These are phyloP conservation scores for Archilochus colubris DNA, from an alignment of 2,113 vertebrate genomes.

Conservation along the genomic window DNA sequence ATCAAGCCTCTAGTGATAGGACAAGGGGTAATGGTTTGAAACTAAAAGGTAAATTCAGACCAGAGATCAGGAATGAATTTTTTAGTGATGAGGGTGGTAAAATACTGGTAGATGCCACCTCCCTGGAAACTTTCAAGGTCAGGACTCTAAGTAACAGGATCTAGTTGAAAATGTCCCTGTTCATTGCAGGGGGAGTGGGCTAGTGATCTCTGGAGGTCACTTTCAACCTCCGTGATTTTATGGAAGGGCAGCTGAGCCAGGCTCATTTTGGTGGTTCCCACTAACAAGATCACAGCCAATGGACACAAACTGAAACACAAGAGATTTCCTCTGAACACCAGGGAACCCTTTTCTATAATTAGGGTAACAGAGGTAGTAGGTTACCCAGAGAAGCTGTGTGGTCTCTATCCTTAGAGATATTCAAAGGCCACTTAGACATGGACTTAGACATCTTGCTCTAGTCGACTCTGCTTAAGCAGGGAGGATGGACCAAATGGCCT, in stretches of 20 bases:
- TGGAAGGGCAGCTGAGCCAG: background rate
- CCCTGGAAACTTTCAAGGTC: background rate
- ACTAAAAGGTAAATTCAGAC: background rate
- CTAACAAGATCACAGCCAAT: background rate
- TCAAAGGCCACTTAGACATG: background rate
- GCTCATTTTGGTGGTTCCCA: background rate
- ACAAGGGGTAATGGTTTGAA: background rate
- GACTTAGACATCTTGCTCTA: background rate
- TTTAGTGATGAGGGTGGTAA: background rate
- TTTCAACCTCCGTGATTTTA: background rate
- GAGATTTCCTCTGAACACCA: background rate
- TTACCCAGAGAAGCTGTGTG: background rate
- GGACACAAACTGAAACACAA: background rate
- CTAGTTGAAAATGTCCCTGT: background rate
- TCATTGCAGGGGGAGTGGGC: fast-evolving
- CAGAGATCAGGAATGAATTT: background rate
- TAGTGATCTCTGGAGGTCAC: background rate
- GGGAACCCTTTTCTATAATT: background rate
- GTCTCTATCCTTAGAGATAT: background rate
- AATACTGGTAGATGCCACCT: background rate
- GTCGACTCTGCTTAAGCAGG: background rate
- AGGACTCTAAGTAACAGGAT: background rate
- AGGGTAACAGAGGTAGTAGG: background rate
- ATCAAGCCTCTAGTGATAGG: fast-evolving
- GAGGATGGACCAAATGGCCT: background rate